These are phyloP conservation scores for Pseudochromis fuscus DNA, from an alignment of 2,797 vertebrate genomes.

Conservation along the genomic window DNA sequence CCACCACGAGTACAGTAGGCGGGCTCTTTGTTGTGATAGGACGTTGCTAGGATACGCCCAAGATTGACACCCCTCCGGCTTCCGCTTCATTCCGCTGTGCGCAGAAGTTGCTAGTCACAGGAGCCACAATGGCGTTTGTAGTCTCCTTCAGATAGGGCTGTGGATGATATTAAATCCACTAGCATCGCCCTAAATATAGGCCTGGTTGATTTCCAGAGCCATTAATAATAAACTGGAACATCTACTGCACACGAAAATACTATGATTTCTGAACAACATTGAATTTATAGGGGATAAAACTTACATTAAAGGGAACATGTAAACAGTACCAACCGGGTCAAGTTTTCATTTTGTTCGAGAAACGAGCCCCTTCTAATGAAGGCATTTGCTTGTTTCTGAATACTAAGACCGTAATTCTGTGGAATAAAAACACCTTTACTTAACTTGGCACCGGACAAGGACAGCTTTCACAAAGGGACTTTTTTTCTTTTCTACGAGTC, in stretches of 20 bases:
- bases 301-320: constrained; percentile 89
- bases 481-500: constrained; percentile 82
- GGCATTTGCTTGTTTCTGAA: constrained; percentile 82
- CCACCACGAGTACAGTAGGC: constrained; percentile 48
- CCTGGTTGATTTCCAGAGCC: constrained; percentile 88
- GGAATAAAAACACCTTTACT: constrained; percentile 83
- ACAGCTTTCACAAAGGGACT: constrained; percentile 83
- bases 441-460: constrained; percentile 85
- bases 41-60: constrained; percentile 68
- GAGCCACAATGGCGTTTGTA: constrained; percentile 89
- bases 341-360: constrained; percentile 89
- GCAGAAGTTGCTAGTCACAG: constrained; percentile 80
- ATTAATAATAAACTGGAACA: constrained; percentile 90
- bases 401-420: constrained; percentile 79
- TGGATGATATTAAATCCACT: constrained; percentile 89
- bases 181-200: constrained; percentile 90
- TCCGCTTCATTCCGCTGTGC: constrained; percentile 74
- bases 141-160: constrained; percentile 85
- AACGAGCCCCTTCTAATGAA: constrained; percentile 83
- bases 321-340: constrained; percentile 89
- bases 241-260: constrained; percentile 89
- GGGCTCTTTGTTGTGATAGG: constrained; percentile 72
- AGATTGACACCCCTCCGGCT: constrained; percentile 76
- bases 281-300: constrained; percentile 85
- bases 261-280: constrained; percentile 87